A percentile compares a stretch with the other conserved stretches of the same genome.
Conservation (phyloP, 2,113 vertebrate genomes). For the Xiphophorus maculatus region DNA sequence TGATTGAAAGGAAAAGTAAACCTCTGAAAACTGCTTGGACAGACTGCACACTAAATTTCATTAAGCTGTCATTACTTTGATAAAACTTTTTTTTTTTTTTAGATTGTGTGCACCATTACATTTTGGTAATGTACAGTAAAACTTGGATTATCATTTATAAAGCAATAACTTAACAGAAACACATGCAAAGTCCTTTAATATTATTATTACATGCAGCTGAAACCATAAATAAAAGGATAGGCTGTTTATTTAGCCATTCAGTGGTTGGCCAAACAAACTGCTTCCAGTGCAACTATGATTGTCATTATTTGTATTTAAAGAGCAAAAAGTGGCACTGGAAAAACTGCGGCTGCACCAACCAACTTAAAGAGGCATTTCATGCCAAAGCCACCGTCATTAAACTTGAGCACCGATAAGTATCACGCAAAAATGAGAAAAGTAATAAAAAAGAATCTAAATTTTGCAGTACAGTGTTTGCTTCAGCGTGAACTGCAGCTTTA, state of each 20-base stretch:
- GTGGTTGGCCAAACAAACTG: slow-evolving; percentile 40
- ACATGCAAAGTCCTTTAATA: slow-evolving; percentile 53
- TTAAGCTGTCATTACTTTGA: neutral
- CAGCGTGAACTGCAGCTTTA: slow-evolving; percentile 64
- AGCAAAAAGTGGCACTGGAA: slow-evolving; percentile 38
- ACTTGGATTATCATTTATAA: slow-evolving; percentile 5
- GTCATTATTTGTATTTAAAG: neutral
- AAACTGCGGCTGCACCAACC: slow-evolving; percentile 38
- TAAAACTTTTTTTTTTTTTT: neutral
- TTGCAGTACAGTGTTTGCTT: neutral
- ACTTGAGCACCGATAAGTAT: neutral
- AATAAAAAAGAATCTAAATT: neutral
- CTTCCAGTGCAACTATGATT: slow-evolving; percentile 46
- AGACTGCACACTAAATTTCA: neutral
- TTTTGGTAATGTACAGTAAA: neutral
- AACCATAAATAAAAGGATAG: slow-evolving; percentile 37
- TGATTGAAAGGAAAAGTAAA: neutral
- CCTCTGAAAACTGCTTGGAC: neutral
- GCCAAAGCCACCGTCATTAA: slow-evolving; percentile 26
- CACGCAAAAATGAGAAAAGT: neutral
- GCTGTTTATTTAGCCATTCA: slow-evolving; percentile 35
- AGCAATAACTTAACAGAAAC: slow-evolving; percentile 32
- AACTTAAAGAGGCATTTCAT: slow-evolving; percentile 69
- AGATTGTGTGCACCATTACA: neutral
- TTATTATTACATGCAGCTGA: slow-evolving; percentile 60